Percentiles rank a stretch among this genome's conserved stretches.
phyloP scores from a whole-genome alignment of 2,113 vertebrate genomes.

The Bubo bubo region DNA sequence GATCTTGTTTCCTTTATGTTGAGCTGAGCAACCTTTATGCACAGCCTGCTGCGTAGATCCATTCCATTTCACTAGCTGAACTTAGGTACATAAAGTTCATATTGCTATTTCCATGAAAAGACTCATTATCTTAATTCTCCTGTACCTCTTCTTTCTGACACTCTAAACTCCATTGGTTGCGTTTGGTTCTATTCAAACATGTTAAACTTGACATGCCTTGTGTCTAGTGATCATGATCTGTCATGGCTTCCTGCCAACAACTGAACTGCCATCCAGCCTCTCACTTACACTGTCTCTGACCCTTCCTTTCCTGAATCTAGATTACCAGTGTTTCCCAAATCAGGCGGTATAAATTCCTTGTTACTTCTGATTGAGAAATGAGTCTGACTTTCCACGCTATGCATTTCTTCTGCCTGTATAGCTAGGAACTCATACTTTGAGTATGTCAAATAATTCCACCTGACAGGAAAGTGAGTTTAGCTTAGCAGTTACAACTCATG shows the following conservation, averaged over 20 bases:
- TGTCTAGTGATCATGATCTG: neutral
- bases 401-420: neutral
- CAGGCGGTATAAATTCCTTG: neutral
- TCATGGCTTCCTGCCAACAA: rapidly evolving
- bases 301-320: neutral
- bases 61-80: neutral
- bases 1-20: neutral
- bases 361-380: neutral
- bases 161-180: neutral
- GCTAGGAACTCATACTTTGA: neutral
- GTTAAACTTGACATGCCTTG: neutral
- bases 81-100: neutral
- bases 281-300: neutral
- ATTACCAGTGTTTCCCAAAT: neutral
- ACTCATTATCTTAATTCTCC: neutral
- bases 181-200: neutral
- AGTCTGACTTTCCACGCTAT: neutral
- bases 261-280: neutral
- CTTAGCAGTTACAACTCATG: neutral
- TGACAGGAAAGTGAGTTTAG: neutral
- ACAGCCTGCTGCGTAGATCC: neutral
- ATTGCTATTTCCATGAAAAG: neutral
- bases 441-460: neutral
- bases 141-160: neutral
- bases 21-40: neutral